These are phyloP conservation scores for Acleris cristana DNA, from an alignment of 2,888 invertebrate species.

Conservation along the genomic window DNA sequence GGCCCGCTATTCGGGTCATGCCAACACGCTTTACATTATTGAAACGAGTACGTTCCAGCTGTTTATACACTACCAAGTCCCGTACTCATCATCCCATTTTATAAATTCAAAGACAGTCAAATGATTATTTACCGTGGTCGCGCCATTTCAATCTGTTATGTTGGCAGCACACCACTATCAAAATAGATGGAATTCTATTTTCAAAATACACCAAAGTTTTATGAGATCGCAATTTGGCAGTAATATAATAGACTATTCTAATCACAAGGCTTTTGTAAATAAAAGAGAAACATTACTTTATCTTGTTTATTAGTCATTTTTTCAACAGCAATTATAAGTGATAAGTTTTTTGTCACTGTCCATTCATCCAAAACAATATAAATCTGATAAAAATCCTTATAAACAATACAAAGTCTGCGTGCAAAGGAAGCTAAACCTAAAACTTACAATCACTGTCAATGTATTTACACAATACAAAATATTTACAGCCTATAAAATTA, in stretches of 20 bases:
- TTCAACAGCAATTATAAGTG: conserved; percentile 77
- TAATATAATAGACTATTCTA: neutral
- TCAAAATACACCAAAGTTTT: conserved; percentile 21
- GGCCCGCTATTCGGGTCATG: conserved; percentile 51
- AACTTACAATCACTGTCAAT: conserved; percentile 74
- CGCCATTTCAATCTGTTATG: conserved; percentile 29
- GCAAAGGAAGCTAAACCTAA: conserved; percentile 52
- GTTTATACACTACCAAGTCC: conserved; percentile 46
- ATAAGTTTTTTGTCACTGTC: conserved; percentile 53
- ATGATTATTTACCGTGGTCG: conserved; percentile 13
- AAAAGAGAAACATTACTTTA: conserved; percentile 39
- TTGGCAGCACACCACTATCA: conserved; percentile 28
- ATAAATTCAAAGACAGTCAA: conserved; percentile 1
- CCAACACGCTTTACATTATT: conserved; percentile 50
- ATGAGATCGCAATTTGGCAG: conserved; percentile 10
- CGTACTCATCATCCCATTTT: neutral
- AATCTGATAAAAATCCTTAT: conserved; percentile 23
- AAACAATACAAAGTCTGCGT: conserved; percentile 32
- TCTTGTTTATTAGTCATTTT: conserved; percentile 63
- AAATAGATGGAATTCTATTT: conserved; percentile 32
- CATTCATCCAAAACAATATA: conserved; percentile 25
- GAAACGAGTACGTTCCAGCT: conserved; percentile 48
- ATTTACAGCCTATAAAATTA: conserved; percentile 73
- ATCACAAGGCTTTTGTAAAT: neutral
- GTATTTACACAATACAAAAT: conserved; percentile 59